Conservation (phyloP, 2,797 vertebrate genomes). For the Lycodopsis pacificus region DNA sequence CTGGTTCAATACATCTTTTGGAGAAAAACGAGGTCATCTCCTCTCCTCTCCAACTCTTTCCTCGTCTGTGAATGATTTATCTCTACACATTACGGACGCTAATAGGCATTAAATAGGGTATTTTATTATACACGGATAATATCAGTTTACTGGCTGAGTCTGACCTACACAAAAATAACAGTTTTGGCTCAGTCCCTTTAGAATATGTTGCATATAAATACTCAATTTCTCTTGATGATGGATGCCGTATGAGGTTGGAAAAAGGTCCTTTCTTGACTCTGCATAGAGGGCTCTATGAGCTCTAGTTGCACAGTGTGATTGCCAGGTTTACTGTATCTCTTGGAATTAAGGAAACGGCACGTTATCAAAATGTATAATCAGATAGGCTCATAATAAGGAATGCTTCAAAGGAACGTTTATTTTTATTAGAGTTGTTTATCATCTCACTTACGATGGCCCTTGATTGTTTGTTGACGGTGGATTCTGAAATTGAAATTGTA, state of each 20-base stretch:
- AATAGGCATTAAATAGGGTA: neutral
- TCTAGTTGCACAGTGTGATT: neutral
- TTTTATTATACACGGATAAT: neutral
- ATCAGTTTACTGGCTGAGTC: neutral
- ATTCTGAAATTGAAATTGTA: constrained; percentile 43
- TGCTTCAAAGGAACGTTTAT: neutral
- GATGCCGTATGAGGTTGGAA: neutral
- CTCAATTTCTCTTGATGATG: neutral
- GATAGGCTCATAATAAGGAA: neutral
- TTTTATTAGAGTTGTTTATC: constrained; percentile 14
- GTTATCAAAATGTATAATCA: neutral
- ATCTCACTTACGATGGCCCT: constrained; percentile 1
- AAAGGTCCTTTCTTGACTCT: neutral
- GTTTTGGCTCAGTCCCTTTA: neutral
- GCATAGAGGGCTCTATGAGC: neutral
- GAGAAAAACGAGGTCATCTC: neutral
- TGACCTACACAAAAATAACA: neutral
- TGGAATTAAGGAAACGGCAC: neutral
- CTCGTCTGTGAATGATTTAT: neutral
- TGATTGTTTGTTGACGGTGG: constrained; percentile 50
- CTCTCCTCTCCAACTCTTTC: neutral
- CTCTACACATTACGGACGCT: neutral
- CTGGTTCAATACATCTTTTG: neutral
- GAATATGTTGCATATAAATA: neutral
- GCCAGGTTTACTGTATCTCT: neutral